phyloP scores from a whole-genome alignment of 2,888 invertebrate genomes.

The Xanthorhoe spadicearia region DNA sequence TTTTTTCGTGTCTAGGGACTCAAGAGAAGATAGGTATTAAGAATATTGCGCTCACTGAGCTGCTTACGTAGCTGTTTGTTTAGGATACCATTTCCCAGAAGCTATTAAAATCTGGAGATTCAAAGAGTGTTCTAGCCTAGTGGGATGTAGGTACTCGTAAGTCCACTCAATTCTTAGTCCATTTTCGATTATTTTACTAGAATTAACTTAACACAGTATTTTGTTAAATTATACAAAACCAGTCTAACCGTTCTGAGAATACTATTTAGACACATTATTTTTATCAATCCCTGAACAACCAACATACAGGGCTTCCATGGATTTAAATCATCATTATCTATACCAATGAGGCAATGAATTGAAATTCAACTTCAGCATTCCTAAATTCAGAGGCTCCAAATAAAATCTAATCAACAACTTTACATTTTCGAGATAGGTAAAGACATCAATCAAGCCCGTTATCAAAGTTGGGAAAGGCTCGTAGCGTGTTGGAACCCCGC shows the following conservation, averaged over 20 bases:
- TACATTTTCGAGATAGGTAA: not conserved
- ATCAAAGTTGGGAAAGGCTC: not conserved
- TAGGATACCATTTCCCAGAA: conserved; percentile 5
- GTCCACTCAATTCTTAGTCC: not conserved
- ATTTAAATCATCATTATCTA: too few species aligned
- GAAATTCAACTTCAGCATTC: too few species aligned
- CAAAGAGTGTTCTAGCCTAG: not conserved
- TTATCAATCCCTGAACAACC: too few species aligned
- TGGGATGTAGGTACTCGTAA: not conserved
- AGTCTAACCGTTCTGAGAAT: too few species aligned
- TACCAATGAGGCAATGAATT: too few species aligned
- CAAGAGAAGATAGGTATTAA: conserved; percentile 2
- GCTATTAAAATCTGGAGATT: not conserved
- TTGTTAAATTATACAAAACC: too few species aligned
- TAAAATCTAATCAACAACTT: not conserved
- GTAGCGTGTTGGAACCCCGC: not conserved
- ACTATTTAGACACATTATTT: too few species aligned
- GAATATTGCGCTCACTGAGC: conserved; percentile 8
- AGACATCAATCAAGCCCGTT: not conserved
- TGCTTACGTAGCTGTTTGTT: not conserved
- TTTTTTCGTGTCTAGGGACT: conserved; percentile 21
- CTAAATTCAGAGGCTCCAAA: too few species aligned
- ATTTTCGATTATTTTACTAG: too few species aligned
- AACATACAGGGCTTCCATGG: too few species aligned
- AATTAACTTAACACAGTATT: too few species aligned